Evolutionary conservation across 2,888 invertebrate species (phyloP).

Genomic region (Pherbina coryleti): DNA sequence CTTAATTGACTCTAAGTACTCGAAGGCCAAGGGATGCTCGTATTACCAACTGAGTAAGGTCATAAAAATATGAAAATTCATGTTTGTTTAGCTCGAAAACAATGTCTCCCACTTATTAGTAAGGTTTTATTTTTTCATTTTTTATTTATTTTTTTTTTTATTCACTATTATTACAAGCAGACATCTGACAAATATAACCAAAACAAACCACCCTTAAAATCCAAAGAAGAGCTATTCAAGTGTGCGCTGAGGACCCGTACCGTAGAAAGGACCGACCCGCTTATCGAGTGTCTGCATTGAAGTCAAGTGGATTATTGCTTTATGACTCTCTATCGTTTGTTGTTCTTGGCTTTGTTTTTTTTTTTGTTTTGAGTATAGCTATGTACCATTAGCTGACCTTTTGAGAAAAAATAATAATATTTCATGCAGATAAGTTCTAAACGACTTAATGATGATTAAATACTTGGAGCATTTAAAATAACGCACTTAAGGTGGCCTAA

Average conservation of each 20-base stretch:
- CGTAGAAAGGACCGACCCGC: background rate
- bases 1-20: background rate
- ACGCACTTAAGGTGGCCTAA: background rate
- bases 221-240: constrained; percentile 41
- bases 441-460: constrained; percentile 35
- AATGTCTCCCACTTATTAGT: background rate
- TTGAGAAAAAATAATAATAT: background rate
- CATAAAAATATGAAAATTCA: constrained; percentile 26
- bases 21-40: background rate
- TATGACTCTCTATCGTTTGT: background rate
- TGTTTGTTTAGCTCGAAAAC: background rate
- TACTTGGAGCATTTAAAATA: background rate
- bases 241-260: constrained; percentile 39
- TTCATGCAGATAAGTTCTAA: constrained; percentile 17
- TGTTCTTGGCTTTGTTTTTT: too few species aligned
- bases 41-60: constrained; percentile 3
- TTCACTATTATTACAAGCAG: constrained; percentile 47
- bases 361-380: background rate
- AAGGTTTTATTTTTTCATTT: background rate
- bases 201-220: constrained; percentile 61
- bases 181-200: constrained; percentile 59
- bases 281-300: constrained; percentile 7
- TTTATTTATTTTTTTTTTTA: constrained; percentile 23
- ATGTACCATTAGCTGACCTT: background rate
- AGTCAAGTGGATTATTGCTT: constrained; percentile 4